Evolutionary conservation across 1,140 invertebrate species (phyloP).

Genomic region (Paraescarpia echinospica): DNA sequence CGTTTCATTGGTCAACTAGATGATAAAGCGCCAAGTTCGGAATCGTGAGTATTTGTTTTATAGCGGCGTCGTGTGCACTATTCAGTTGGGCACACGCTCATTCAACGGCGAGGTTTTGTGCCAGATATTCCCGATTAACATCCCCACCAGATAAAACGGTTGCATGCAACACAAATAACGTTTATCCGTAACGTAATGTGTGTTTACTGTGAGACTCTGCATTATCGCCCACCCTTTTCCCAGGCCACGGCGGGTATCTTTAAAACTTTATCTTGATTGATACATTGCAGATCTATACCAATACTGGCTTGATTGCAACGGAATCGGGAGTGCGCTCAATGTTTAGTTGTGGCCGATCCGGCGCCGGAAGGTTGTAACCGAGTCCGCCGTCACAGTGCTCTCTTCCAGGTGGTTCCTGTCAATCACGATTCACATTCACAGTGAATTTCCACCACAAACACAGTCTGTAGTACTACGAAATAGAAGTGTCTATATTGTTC

Average conservation of each 20-base stretch:
- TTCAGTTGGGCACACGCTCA: neutral
- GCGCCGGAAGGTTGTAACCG: too few relatives aligned
- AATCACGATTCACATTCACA: too few relatives aligned
- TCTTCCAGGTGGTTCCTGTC: too few relatives aligned
- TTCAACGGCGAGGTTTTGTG: neutral
- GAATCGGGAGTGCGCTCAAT: too few relatives aligned
- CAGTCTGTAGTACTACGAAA: too few relatives aligned
- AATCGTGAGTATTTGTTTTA: neutral
- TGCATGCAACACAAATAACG: neutral
- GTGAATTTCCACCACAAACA: too few relatives aligned
- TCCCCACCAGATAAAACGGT: neutral
- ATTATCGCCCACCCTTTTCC: neutral
- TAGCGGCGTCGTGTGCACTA: neutral
- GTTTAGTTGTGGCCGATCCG: too few relatives aligned
- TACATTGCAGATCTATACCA: too few relatives aligned
- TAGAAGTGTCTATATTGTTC: too few relatives aligned
- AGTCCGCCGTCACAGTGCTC: too few relatives aligned
- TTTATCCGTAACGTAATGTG: neutral
- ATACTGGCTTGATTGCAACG: too few relatives aligned
- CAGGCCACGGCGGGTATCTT: neutral
- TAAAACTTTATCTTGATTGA: too few relatives aligned
- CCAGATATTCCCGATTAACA: neutral
- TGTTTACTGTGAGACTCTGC: neutral
- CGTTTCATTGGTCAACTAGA: conserved; percentile 5
- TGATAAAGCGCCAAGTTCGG: neutral